A percentile compares a stretch with the other conserved stretches of the same genome.
Evolutionary conservation across 1,140 invertebrate species (phyloP).

Genomic region (Drosophila elegans): DNA sequence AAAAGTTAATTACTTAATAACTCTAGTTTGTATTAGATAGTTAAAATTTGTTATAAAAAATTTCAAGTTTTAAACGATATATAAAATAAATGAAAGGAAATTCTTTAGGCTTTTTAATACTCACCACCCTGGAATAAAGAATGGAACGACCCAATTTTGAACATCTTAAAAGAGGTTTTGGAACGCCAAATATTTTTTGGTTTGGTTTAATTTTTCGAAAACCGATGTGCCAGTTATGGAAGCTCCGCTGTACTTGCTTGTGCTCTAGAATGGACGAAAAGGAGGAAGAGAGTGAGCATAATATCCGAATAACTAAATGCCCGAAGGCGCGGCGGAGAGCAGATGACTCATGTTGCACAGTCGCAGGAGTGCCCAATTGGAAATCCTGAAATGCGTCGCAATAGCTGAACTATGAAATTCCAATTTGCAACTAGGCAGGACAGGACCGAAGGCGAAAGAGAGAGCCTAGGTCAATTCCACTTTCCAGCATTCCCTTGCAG

Average conservation of each 20-base stretch:
- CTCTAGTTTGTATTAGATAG: too few species aligned
- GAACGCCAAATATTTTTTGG: too few species aligned
- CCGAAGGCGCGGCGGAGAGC: slow-evolving; percentile 45
- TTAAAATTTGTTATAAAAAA: too few species aligned
- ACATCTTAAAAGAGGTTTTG: too few species aligned
- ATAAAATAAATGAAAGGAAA: too few species aligned
- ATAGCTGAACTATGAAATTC: slow-evolving; percentile 7
- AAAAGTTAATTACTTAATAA: too few species aligned
- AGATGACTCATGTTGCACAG: slow-evolving; percentile 57
- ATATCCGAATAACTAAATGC: slow-evolving; percentile 19
- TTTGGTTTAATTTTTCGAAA: too few species aligned
- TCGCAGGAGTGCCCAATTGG: slow-evolving; percentile 59
- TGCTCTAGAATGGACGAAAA: slow-evolving; percentile 3
- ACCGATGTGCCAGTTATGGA: background rate
- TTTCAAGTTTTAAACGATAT: too few species aligned
- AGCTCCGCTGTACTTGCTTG: slow-evolving; percentile 16
- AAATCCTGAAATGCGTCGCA: slow-evolving; percentile 29
- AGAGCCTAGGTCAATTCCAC: slow-evolving; percentile 44
- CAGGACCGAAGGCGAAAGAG: background rate
- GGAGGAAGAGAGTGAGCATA: slow-evolving; percentile 35
- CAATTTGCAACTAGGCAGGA: slow-evolving; percentile 33
- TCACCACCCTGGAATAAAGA: too few species aligned
- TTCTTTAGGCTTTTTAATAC: too few species aligned
- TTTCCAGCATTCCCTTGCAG: slow-evolving; percentile 54
- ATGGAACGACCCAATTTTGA: too few species aligned